A percentile compares a stretch with the other conserved stretches of the same genome.
Evolutionary conservation across 2,888 invertebrate species (phyloP).

Genomic region (Bellardia pandia): DNA sequence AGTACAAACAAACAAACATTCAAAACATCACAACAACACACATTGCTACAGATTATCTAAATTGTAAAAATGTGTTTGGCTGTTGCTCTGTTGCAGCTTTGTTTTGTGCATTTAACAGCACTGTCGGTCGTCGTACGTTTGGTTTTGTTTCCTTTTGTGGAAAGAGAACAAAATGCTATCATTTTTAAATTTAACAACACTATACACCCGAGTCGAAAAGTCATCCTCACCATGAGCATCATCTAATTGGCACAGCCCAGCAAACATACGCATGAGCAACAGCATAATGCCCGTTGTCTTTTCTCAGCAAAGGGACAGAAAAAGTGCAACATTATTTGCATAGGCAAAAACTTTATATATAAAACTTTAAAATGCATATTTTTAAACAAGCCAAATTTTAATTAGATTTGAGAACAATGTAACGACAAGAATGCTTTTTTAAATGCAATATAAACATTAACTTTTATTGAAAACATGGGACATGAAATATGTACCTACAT

Average conservation of each 20-base stretch:
- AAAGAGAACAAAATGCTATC: background rate
- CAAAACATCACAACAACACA: background rate
- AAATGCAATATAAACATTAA: no score
- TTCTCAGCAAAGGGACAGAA: no score
- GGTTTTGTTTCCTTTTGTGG: constrained; percentile 6
- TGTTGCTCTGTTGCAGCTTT: constrained; percentile 29
- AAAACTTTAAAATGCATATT: no score
- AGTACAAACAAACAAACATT: background rate
- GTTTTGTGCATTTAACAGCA: background rate
- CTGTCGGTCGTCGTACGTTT: background rate
- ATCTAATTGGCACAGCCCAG: background rate
- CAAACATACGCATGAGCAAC: background rate
- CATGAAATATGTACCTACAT: no score
- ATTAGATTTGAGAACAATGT: no score
- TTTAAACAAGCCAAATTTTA: no score
- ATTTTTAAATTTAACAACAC: constrained; percentile 30
- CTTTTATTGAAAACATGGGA: no score
- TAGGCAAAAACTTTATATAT: no score
- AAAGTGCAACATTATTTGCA: no score
- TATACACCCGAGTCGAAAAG: constrained; percentile 33
- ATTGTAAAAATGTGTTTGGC: constrained; percentile 38
- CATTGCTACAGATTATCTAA: constrained; percentile 38
- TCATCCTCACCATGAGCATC: background rate
- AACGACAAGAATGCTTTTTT: no score
- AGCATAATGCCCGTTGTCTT: no score